These are phyloP conservation scores for Pangasius krempfi DNA, from an alignment of 2,797 vertebrate species.

Conservation along the genomic window DNA sequence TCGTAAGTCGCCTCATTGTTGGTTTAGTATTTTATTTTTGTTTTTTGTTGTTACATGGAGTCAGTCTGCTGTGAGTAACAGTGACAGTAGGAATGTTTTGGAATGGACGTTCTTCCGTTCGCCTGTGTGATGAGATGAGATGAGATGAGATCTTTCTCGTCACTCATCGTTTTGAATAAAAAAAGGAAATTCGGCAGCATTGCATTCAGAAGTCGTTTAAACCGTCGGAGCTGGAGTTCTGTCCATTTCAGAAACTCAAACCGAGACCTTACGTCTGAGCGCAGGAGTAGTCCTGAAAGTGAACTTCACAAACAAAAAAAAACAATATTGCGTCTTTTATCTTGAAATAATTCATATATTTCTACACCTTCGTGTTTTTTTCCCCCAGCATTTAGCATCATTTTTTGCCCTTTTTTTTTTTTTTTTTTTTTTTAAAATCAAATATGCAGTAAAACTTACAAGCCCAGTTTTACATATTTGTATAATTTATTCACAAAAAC, in stretches of 20 bases:
- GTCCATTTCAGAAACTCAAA: neutral
- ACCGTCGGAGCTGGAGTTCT: neutral
- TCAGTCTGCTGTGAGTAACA: neutral
- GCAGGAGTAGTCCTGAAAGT: neutral
- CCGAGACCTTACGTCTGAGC: neutral
- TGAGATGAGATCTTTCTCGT: no score
- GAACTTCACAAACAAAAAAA: neutral
- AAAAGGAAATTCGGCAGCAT: neutral
- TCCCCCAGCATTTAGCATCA: neutral
- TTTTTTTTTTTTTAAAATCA: neutral
- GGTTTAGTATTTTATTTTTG: neutral
- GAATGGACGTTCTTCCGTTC: no score
- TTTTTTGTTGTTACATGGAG: neutral
- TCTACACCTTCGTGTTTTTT: neutral
- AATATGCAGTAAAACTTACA: neutral
- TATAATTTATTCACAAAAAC: neutral
- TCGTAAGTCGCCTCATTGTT: neutral
- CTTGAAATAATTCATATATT: neutral
- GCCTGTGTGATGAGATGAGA: no score
- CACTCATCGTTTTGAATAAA: neutral
- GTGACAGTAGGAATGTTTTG: neutral
- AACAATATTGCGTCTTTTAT: neutral
- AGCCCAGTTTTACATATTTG: neutral
- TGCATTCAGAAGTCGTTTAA: neutral
- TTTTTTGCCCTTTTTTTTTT: neutral